Evolutionary conservation across 2,797 vertebrate species (phyloP), one percentile per base, ranked within the genome.

Genomic region (Leucoraja ocellata): DNA sequence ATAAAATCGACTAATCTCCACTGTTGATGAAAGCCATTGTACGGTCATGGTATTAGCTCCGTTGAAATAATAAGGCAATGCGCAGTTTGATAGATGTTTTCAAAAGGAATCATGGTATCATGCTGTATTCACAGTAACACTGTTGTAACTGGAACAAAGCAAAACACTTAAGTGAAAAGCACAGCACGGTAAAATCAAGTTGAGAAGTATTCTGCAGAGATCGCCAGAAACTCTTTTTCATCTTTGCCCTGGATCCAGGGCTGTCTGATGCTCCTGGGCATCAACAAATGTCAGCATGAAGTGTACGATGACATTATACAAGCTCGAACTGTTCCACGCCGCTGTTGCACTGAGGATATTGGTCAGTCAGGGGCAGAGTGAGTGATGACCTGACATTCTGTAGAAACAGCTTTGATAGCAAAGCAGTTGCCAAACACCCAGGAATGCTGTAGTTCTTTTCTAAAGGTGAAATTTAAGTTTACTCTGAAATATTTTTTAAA

Each of bases 301-400:
- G n/a, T 88, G 61, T 21, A 68, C 23, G 84, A 88, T 88, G 84
- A 88, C 84, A 88, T 88, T 88, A 88, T 88, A 68, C 84, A 88
- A 88, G 84, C 63, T 88, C 63, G 32, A 88, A 88, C 84, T 68
- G 63, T 63, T 68, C 84, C 84, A 68, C 21, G n/a, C 84, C 14
- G n/a, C 63, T 32, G 16, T 88, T 88, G 63, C n/a, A 88, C 32
- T 68, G 84, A 88, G 63, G 61, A 88, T 88, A 88, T 36, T 63
- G 84, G 84, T 18, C 84, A 88, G 63, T 88, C 84, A 88, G 84
- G 84, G 84, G 61, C n/a, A 88, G 84, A 88, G 18, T 88, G 84
- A 88, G 63, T 88, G 63, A 88, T 88, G 84, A 65, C 63, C 84
- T 88, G 84, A 88, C 84, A 88, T 88, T 88, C 68, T 68, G 84